These are phyloP conservation scores for Nephrotoma flavescens DNA, from an alignment of 2,888 invertebrate genomes.

Conservation along the genomic window DNA sequence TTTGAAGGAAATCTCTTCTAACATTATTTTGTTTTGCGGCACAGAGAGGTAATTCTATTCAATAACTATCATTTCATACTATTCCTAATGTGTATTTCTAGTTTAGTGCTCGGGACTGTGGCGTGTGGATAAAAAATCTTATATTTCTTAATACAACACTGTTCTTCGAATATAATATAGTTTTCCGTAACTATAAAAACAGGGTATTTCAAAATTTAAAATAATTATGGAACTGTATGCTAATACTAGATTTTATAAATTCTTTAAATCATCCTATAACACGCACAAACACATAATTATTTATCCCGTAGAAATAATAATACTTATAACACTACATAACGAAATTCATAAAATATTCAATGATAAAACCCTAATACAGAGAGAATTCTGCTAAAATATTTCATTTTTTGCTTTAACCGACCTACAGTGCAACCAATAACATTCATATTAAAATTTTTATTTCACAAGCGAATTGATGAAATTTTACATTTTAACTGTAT, in stretches of 20 bases:
- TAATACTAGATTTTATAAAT: neutral
- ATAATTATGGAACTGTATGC: neutral
- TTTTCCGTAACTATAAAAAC: neutral
- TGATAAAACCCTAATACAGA: neutral
- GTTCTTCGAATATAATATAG: neutral
- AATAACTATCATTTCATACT: neutral
- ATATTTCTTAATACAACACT: neutral
- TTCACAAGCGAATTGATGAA: neutral
- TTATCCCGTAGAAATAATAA: neutral
- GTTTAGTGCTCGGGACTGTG: neutral
- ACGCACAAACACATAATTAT: neutral
- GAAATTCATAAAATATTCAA: neutral
- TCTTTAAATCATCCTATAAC: neutral
- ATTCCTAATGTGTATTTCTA: neutral
- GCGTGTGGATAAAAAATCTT: neutral
- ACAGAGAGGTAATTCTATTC: neutral
- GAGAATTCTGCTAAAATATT: neutral
- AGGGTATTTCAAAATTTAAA: neutral
- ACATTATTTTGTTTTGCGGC: neutral
- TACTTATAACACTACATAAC: neutral
- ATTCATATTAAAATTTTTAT: neutral
- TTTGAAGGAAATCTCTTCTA: neutral
- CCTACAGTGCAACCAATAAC: neutral
- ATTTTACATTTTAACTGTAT: neutral
- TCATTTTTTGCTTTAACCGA: neutral